These are phyloP conservation scores for Macquaria ambigua DNA, from an alignment of 2,113 vertebrate species.

Conservation along the genomic window DNA sequence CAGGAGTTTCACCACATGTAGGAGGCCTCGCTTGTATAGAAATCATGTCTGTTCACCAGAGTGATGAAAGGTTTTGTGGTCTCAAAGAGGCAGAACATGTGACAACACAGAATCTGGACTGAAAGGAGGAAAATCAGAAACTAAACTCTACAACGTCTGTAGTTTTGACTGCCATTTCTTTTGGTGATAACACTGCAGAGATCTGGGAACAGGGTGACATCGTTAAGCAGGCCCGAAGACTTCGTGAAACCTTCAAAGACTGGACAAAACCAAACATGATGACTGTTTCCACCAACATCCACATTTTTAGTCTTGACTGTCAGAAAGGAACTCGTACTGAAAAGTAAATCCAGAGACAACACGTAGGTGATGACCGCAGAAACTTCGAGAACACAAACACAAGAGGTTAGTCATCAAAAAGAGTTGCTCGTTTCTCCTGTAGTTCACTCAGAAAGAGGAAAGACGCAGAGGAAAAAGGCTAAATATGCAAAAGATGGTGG, in stretches of 20 bases:
- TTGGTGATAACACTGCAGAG: neutral
- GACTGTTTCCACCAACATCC: neutral
- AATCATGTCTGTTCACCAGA: slow-evolving; percentile 10
- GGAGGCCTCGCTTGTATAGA: slow-evolving; percentile 8
- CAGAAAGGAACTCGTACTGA: neutral
- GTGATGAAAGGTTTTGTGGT: neutral
- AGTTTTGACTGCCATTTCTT: neutral
- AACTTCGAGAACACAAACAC: neutral
- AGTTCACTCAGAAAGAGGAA: neutral
- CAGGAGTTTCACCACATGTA: slow-evolving; percentile 37
- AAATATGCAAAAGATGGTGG: neutral
- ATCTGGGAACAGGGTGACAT: neutral
- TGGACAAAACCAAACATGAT: neutral
- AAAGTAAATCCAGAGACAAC: neutral
- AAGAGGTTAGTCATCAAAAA: neutral
- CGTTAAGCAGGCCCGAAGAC: no score
- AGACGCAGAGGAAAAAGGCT: neutral
- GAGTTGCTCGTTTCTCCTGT: neutral
- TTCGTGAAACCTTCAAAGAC: neutral
- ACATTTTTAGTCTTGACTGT: neutral
- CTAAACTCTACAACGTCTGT: no score
- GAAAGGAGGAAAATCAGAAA: neutral
- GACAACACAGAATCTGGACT: neutral
- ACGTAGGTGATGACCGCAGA: neutral
- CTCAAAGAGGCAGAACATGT: slow-evolving; percentile 6